Percentiles rank a stretch among this genome's conserved stretches.
Evolutionary conservation across 2,888 invertebrate species (phyloP).

Genomic region (Eurois occulta): DNA sequence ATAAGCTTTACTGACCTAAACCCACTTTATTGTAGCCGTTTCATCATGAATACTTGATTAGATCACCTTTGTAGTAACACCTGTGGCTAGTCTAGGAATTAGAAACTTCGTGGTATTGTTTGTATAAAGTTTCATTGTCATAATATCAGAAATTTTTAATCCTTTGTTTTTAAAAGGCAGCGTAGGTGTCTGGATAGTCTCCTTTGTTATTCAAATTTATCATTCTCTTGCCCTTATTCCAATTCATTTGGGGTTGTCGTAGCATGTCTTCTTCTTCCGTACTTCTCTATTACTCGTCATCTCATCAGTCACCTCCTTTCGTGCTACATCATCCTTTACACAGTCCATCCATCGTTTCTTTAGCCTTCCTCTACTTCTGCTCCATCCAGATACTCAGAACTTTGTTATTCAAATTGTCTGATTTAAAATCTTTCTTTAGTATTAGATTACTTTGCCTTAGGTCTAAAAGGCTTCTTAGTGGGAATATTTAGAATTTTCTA

Average conservation of each 20-base stretch:
- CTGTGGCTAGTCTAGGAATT: conserved; percentile 49
- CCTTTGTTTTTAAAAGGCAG: conserved; percentile 24
- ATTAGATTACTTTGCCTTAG: conserved; percentile 1
- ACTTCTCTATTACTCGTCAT: too few relatives aligned
- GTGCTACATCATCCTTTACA: too few relatives aligned
- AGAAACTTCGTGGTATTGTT: conserved; percentile 7
- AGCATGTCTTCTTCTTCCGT: too few relatives aligned
- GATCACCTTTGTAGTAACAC: conserved; percentile 65
- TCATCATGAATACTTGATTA: conserved; percentile 67
- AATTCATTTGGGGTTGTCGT: too few relatives aligned
- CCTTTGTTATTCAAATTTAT: conserved; percentile 44
- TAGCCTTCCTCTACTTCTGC: too few relatives aligned
- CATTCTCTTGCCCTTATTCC: too few relatives aligned
- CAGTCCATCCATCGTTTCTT: too few relatives aligned
- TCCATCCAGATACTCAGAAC: too few relatives aligned
- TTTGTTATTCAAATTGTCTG: conserved; percentile 44
- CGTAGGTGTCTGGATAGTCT: conserved; percentile 13
- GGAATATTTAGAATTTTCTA: neutral
- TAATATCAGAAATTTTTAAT: conserved; percentile 24
- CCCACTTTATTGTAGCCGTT: conserved; percentile 68
- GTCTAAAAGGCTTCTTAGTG: neutral
- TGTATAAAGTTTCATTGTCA: conserved; percentile 29
- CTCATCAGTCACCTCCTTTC: too few relatives aligned
- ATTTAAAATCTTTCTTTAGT: conserved; percentile 21
- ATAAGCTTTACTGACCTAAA: conserved; percentile 72